phyloP scores from a whole-genome alignment of 2,888 invertebrate genomes.

The Thereva nobilitata region DNA sequence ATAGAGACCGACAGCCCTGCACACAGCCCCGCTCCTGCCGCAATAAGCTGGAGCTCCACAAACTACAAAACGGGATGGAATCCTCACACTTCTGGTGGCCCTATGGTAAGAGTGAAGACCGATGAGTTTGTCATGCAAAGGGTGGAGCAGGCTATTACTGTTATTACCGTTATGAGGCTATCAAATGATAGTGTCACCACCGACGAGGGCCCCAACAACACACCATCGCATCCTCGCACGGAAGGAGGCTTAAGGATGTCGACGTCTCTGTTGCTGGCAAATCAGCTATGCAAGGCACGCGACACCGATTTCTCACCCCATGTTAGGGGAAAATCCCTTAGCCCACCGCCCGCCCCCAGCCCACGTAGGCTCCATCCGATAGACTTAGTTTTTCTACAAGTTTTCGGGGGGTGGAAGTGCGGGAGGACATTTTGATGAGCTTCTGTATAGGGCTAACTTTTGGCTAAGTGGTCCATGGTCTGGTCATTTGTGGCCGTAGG shows the following conservation, averaged over 20 bases:
- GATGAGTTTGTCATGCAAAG: conserved; percentile 35
- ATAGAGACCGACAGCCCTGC: not conserved
- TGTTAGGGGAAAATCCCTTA: conserved; percentile 24
- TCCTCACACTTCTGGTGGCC: conserved; percentile 9
- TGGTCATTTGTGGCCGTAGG: conserved; percentile 10
- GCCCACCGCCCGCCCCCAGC: conserved; percentile 7
- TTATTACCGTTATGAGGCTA: conserved; percentile 36
- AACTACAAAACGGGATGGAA: conserved; percentile 14
- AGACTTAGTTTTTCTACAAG: conserved; percentile 11
- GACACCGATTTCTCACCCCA: conserved; percentile 36
- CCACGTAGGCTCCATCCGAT: not conserved
- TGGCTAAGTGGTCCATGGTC: conserved; percentile 2
- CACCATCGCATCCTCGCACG: conserved; percentile 3
- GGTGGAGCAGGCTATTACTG: conserved; percentile 27
- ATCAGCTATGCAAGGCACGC: conserved; percentile 32
- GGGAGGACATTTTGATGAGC: conserved; percentile 29
- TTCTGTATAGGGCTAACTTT: conserved; percentile 8
- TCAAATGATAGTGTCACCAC: conserved; percentile 36
- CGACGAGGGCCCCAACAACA: not conserved
- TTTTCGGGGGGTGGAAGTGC: not conserved
- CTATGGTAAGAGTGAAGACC: not conserved
- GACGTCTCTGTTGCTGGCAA: conserved; percentile 4
- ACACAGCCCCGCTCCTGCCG: not conserved
- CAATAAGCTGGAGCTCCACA: conserved; percentile 10
- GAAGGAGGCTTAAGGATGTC: conserved; percentile 14